Evolutionary conservation across 1,140 invertebrate species (phyloP), one percentile per base, ranked within the genome.

Genomic region (Lepidurus apus): DNA sequence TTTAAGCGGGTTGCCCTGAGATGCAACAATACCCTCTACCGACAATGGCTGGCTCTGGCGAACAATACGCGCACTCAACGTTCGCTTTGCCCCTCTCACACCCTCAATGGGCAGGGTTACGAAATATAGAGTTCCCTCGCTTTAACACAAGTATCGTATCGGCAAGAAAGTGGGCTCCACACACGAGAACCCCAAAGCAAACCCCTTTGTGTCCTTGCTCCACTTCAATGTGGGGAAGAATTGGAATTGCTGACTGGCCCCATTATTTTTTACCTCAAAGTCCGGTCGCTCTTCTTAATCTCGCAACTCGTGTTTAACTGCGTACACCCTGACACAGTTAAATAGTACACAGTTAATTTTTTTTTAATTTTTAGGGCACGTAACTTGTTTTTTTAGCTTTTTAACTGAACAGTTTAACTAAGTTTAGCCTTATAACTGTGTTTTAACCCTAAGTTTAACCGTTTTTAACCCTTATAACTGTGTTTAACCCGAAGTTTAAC

Each of bases 11-110:
- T 11, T 4, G 17, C 17, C 53, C 53, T 21, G 45, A 65, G 53
- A 17, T 65, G 53, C 53, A 21, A 21, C 53, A 21, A 65, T 65
- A 65, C 21, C 21, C 53, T 65, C 21, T 65, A 21, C 13, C 17
- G 53, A 65, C 53, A 65, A 65, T 21, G 53, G 9, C 21, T n/a
- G 21, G 53, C n/a, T 65, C 21, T 17, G n/a, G n/a, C 53, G 53
- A 65, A 65, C 53, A 65, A 65, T 65, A 65, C 53, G 53, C 53
- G 53, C 53, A 65, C 53, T 13, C 53, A 65, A 65, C 53, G 53
- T 65, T 13, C 53, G 17, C 53, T 21, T 65, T 65, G 17, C 9
- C 17, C 53, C 53, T 65, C 53, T 21, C 53, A 7, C 7, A 6
- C 0, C 53, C 21, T n/a, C 53, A 65, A 65, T 65, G 13, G 34